Evolutionary conservation across 2,888 invertebrate genomes (phyloP), one percentile per base, ranked within the genome.

Genomic region (Polia nebulosa): DNA sequence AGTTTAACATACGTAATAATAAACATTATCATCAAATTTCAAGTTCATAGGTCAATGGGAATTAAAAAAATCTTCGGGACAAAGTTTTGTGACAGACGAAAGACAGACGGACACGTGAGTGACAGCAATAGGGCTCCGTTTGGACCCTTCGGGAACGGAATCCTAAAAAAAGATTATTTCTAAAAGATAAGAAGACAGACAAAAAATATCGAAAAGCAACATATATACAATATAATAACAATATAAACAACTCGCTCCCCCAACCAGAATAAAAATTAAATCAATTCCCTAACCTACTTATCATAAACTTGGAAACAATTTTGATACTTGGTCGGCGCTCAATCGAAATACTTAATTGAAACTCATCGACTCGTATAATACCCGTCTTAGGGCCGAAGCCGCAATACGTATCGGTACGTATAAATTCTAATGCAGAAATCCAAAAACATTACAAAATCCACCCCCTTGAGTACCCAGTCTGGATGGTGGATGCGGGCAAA

Each of bases 401-500:
- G 71, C 87, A 88, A 84, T 86, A 85, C 85, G 83, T 90, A 93
- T 92, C 85, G 91, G 91, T 85, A 89, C 84, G 87, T 87, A 88
- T 87, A 89, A 88, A 91, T 89, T 87, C 88, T 88, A 90, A 91
- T 95, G 95, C 94, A 94, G 91, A 94, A 92, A 93, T 94, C 92
- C 94, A 89, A 94, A 94, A 91, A 90, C 92, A 91, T 89, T 87
- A 89, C 81, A 77, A 83, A 80, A 78, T 73, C 83, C 85, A 88
- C 88, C 88, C 77, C 88, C 89, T 87, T 87, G 80, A 89, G 88
- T 85, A 88, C 87, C 88, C 87, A 32, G 90, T 89, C 91, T 89
- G 87, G 88, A 87, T 88, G 90, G 88, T 89, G 93, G 93, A 93
- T 93, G 94, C 94, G 94, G 95, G 95, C 93, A 95, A 96, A 96